Base-by-base conservation (phyloP, 2,888 invertebrate genomes). In the Lacanobia oleracea region DNA sequence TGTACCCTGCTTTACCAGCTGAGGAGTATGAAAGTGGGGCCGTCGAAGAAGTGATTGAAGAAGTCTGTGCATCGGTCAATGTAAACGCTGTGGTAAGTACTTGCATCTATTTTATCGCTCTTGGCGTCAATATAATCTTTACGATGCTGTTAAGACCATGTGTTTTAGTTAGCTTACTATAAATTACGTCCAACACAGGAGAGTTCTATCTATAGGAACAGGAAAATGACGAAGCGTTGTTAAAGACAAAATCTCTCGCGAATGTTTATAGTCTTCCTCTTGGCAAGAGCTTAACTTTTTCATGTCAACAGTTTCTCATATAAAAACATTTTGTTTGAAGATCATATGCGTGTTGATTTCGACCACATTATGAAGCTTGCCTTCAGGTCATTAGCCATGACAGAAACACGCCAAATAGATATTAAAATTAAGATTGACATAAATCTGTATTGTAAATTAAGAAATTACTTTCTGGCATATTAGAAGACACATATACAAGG, bases 11-110 rank as follows among this genome's bases (percentile, higher is more conserved):
- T 2, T 77, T 96, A 43, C 96, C 96, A 0, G 92, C 87, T 70
- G 96, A 95, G 53, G 96, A 95, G 81, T 96, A 96, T 51, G 95
- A 95, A 71, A 92, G 90, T 37, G 95, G 96, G 0, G 94, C 93
- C 2, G 95, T 96, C 0, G 94, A 93, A 51, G 94, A 94, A 72
- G 95, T 96, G 10, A 86, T 95, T 2, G 96, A 96, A 68, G 96
- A 96, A 74, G 87, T 86, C 1, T 96, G 95, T 81, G 93, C 94
- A 12, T 86, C 94, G 51, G 91, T 96, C 48, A 94, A 94, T 72
- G 95, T 94, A n/a, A 91, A 92, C 72, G 84, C 91, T 77, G 93
- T 93, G 93, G 96, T 96, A 77, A 94, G 96, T 95, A 68, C 70
- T 69, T 76, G 78, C 43, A 63, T 60, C 18, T 43, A 59, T 77